Percentiles rank a stretch among this genome's conserved stretches.
phyloP scores from a whole-genome alignment of 2,113 vertebrate species.

The Axis porcinus region DNA sequence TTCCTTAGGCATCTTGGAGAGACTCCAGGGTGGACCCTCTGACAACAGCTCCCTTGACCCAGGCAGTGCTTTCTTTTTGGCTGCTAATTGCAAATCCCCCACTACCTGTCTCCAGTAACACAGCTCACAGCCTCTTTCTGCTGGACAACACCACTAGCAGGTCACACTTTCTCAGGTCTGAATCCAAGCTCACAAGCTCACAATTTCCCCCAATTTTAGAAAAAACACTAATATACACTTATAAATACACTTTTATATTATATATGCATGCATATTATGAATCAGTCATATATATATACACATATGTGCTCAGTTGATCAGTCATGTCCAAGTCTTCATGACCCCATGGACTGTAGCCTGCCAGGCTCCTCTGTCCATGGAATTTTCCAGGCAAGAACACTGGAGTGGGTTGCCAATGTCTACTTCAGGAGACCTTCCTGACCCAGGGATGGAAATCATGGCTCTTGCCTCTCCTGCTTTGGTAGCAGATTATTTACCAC shows the following conservation, averaged over 20 bases:
- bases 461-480: neutral
- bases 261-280: neutral
- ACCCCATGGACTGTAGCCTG: neutral
- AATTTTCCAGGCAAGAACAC: neutral
- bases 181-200: neutral
- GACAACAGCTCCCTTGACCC: neutral
- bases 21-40: neutral
- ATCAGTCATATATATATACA: neutral
- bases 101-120: neutral
- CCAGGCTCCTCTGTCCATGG: neutral
- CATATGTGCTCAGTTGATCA: neutral
- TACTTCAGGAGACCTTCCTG: neutral
- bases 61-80: neutral
- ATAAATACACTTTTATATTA: neutral
- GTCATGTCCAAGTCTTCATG: rapidly evolving
- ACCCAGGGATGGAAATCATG: neutral
- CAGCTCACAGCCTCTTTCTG: neutral
- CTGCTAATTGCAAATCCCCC: neutral
- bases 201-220: neutral
- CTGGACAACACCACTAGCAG: neutral
- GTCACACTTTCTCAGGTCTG: neutral
- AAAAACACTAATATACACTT: neutral
- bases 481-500: neutral
- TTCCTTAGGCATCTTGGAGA: neutral
- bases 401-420: neutral